Conservation (phyloP, 2,113 vertebrate genomes). For the Crypturellus undulatus region DNA sequence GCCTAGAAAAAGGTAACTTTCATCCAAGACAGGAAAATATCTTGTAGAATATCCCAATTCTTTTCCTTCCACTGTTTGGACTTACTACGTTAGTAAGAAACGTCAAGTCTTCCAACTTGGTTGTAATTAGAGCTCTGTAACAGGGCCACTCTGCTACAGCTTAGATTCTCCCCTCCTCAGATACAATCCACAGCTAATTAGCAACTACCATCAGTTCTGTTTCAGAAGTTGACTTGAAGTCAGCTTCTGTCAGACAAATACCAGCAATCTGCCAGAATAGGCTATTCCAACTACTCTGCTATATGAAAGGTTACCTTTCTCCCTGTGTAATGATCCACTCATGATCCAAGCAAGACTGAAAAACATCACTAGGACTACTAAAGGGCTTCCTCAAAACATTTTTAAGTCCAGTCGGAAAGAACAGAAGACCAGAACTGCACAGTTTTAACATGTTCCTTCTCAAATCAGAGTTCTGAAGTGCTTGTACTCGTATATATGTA, state of each 20-base stretch:
- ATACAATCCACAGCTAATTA: not conserved
- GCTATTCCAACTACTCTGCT: not conserved
- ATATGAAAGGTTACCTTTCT: not conserved
- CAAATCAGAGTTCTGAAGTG: not conserved
- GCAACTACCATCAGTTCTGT: not conserved
- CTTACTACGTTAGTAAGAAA: not conserved
- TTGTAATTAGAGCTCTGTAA: not conserved
- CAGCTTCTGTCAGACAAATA: not conserved
- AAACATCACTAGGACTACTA: not conserved
- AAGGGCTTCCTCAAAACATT: not conserved
- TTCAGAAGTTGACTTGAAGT: not conserved
- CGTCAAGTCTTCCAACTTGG: not conserved
- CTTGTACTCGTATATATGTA: not conserved
- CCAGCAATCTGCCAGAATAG: not conserved
- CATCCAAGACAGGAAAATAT: not conserved
- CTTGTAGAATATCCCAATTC: not conserved
- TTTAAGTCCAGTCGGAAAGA: not conserved
- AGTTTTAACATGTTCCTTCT: not conserved
- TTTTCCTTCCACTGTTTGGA: not conserved
- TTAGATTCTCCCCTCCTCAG: not conserved
- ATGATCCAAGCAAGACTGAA: not conserved
- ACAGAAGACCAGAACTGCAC: not conserved
- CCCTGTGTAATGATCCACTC: not conserved
- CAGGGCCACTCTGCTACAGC: not conserved
- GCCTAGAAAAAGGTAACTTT: not conserved